Conservation (phyloP, 2,888 invertebrate genomes). For the Lottia gigantea region DNA sequence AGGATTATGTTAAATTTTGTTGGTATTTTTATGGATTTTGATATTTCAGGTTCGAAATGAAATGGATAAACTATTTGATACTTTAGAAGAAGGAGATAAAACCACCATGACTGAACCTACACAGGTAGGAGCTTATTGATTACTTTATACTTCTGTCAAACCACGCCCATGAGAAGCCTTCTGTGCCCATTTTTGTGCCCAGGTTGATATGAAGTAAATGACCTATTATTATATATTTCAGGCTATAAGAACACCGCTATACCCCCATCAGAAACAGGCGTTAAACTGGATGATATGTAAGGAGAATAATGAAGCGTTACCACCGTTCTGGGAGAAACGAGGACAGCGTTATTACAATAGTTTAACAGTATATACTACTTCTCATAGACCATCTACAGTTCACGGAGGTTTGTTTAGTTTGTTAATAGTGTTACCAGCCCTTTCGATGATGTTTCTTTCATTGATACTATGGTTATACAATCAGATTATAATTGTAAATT, state of each 20-base stretch:
- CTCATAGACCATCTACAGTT: constrained; percentile 37
- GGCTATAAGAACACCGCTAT: constrained; percentile 43
- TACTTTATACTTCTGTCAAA: background rate
- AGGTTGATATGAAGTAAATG: no score
- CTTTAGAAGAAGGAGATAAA: constrained; percentile 48
- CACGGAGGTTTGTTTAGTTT: constrained; percentile 37
- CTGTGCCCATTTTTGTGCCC: no score
- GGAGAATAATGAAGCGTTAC: constrained; percentile 43
- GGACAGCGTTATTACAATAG: constrained; percentile 38
- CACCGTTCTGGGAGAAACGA: constrained; percentile 50
- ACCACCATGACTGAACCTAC: constrained; percentile 39
- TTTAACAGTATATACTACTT: constrained; percentile 36
- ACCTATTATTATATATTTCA: constrained; percentile 24
- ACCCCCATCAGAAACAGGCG: constrained; percentile 54
- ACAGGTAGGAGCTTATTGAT: constrained; percentile 29
- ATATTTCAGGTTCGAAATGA: constrained; percentile 43
- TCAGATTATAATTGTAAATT: no score
- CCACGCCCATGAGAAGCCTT: no score
- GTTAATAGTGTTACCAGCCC: no score
- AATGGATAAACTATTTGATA: constrained; percentile 50
- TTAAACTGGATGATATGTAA: constrained; percentile 50
- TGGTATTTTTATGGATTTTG: background rate
- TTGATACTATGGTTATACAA: no score
- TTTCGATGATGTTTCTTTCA: no score
- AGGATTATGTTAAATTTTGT: no score